Evolutionary conservation across 2,797 vertebrate genomes (phyloP).

Genomic region (Syndactyla subalaris): DNA sequence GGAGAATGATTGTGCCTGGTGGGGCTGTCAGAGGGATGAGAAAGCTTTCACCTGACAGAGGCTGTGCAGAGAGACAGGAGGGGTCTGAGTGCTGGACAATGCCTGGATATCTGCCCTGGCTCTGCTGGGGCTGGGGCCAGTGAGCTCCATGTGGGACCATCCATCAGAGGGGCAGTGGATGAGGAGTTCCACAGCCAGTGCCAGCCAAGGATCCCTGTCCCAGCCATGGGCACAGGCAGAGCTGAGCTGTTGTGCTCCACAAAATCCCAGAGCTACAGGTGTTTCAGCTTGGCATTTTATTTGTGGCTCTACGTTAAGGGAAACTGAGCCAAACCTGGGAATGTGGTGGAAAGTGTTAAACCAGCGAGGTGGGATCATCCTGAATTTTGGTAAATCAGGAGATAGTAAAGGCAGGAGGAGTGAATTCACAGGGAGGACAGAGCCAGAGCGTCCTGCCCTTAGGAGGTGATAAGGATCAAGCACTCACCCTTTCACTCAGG

Average conservation of each 20-base stretch:
- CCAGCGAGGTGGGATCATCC: rapidly evolving
- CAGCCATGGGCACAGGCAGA: rapidly evolving
- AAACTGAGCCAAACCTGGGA: neutral
- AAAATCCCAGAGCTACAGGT: too few species aligned
- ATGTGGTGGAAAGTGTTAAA: rapidly evolving
- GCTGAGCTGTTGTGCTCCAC: neutral
- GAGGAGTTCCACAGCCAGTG: too few species aligned
- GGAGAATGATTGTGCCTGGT: neutral
- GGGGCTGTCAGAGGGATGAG: neutral
- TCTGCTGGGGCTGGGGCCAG: neutral
- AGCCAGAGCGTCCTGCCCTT: neutral
- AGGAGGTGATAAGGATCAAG: neutral
- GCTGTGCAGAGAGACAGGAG: rapidly evolving
- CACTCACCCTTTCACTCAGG: neutral
- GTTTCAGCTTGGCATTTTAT: neutral
- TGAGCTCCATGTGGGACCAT: too few species aligned
- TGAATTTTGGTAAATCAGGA: rapidly evolving
- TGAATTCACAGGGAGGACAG: neutral
- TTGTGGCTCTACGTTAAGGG: rapidly evolving
- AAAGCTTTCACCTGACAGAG: neutral
- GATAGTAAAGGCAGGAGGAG: rapidly evolving
- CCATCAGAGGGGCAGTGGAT: rapidly evolving
- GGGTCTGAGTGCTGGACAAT: rapidly evolving
- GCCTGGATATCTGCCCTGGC: neutral
- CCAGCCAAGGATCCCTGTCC: neutral